phyloP scores from a whole-genome alignment of 2,797 vertebrate genomes.

The Macrochelys suwanniensis region DNA sequence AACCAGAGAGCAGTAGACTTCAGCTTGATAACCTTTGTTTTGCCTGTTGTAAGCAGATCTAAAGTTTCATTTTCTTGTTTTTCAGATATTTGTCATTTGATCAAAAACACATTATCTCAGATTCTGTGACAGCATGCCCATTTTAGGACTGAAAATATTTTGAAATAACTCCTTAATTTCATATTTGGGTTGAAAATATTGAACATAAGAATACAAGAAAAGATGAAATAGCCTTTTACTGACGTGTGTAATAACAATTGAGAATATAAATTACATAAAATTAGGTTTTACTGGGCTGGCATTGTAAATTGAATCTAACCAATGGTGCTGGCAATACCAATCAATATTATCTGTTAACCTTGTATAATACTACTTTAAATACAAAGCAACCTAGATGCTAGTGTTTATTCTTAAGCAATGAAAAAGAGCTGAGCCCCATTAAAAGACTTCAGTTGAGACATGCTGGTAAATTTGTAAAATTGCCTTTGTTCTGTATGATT shows the following conservation, averaged over 20 bases:
- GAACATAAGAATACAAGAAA: slow-evolving; percentile 46
- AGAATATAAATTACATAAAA: slow-evolving; percentile 53
- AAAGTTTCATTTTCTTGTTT: slow-evolving; percentile 6
- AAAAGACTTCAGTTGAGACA: slow-evolving; percentile 30
- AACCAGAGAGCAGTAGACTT: slow-evolving; percentile 14
- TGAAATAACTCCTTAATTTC: not conserved
- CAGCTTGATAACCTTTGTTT: not conserved
- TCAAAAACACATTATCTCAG: not conserved
- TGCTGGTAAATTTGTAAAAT: slow-evolving; percentile 26
- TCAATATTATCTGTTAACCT: slow-evolving; percentile 64
- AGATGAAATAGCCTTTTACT: slow-evolving; percentile 33
- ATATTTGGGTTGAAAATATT: slow-evolving; percentile 30
- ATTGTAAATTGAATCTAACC: slow-evolving; percentile 52
- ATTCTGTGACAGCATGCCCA: slow-evolving; percentile 5
- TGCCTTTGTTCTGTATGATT: slow-evolving; percentile 28
- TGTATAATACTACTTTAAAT: slow-evolving; percentile 55
- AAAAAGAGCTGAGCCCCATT: not conserved
- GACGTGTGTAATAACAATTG: slow-evolving; percentile 60
- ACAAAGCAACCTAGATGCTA: slow-evolving; percentile 36
- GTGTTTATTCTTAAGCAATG: slow-evolving; percentile 18
- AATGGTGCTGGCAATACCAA: slow-evolving; percentile 55
- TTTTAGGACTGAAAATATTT: slow-evolving; percentile 12
- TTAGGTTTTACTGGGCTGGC: slow-evolving; percentile 32
- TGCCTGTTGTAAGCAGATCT: not conserved
- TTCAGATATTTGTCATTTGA: slow-evolving; percentile 9